A percentile compares a stretch with the other conserved stretches of the same genome.
Conservation (phyloP, 2,888 invertebrate genomes). For the Himalopsyche tibetana region DNA sequence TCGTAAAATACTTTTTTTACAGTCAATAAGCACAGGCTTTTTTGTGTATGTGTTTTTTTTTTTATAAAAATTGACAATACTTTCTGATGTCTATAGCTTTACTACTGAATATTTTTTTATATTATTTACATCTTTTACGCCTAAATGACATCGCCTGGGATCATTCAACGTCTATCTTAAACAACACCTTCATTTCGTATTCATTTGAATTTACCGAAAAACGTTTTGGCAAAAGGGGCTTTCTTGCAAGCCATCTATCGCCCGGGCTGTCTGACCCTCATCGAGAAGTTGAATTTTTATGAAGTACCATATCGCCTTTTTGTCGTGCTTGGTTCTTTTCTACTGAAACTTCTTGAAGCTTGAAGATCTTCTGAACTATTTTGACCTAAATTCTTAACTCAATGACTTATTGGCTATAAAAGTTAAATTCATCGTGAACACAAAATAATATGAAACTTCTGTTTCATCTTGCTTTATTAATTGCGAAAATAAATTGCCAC, state of each 20-base stretch:
- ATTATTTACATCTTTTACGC: not conserved
- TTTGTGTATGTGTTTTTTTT: too few species aligned
- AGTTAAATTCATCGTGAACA: too few species aligned
- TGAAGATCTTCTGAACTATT: not conserved
- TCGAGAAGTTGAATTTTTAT: conserved; percentile 33
- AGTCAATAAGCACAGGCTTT: too few species aligned
- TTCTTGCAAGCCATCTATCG: not conserved
- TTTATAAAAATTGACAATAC: too few species aligned
- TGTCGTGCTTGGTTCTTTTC: not conserved
- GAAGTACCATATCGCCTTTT: conserved; percentile 12
- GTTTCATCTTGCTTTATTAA: too few species aligned
- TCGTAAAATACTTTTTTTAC: too few species aligned
- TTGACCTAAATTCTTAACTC: not conserved
- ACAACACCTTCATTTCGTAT: conserved; percentile 35
- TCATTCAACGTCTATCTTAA: conserved; percentile 1
- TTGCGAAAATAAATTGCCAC: too few species aligned
- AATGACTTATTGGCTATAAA: not conserved
- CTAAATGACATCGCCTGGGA: not conserved
- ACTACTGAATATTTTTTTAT: not conserved
- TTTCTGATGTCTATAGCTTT: too few species aligned
- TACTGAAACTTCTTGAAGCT: not conserved
- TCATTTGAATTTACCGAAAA: conserved; percentile 27
- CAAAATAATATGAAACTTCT: too few species aligned
- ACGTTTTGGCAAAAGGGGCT: conserved; percentile 13
- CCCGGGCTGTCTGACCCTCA: not conserved